These are phyloP conservation scores for Dynastes hyllus DNA, from an alignment of 2,888 invertebrate species.

Conservation along the genomic window DNA sequence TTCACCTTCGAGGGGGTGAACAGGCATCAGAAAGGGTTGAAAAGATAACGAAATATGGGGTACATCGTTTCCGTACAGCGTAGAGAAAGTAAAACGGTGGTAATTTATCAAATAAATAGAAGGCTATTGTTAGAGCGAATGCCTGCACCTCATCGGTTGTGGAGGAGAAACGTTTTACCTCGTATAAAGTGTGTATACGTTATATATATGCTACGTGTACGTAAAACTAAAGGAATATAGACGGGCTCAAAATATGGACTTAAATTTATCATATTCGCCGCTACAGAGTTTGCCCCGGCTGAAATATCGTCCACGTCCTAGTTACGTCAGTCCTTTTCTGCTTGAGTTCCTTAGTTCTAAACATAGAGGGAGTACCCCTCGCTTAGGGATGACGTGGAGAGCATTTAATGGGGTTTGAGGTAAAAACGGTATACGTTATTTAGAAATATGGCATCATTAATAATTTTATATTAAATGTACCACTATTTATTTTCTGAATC, in stretches of 20 bases:
- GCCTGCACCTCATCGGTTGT: slow-evolving; percentile 52
- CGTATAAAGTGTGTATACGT: slow-evolving; percentile 6
- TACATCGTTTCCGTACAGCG: slow-evolving; percentile 5
- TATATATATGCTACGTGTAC: neutral
- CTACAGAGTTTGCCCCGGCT: slow-evolving; percentile 50
- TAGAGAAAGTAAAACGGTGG: slow-evolving; percentile 65
- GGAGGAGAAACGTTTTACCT: slow-evolving; percentile 62
- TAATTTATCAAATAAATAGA: slow-evolving; percentile 71
- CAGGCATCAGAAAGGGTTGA: neutral
- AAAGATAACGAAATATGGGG: slow-evolving; percentile 5
- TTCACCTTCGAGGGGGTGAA: neutral
- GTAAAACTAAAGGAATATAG: neutral
- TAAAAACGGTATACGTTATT: too few species aligned
- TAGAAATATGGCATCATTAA: slow-evolving; percentile 69
- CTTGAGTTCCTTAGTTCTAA: slow-evolving; percentile 50
- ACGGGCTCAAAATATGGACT: slow-evolving; percentile 67
- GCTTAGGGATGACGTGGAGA: slow-evolving; percentile 40
- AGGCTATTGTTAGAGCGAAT: slow-evolving; percentile 66
- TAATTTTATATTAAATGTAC: slow-evolving; percentile 70
- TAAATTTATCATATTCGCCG: slow-evolving; percentile 69
- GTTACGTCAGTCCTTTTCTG: slow-evolving; percentile 63
- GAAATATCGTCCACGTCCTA: slow-evolving; percentile 42
- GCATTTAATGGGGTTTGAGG: neutral
- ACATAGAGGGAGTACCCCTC: slow-evolving; percentile 53
- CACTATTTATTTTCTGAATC: slow-evolving; percentile 70